phyloP scores from a whole-genome alignment of 30 jellyfish, hydroid and myxozoan genomes.

The Aurelia aurita complex sp. Pacific region DNA sequence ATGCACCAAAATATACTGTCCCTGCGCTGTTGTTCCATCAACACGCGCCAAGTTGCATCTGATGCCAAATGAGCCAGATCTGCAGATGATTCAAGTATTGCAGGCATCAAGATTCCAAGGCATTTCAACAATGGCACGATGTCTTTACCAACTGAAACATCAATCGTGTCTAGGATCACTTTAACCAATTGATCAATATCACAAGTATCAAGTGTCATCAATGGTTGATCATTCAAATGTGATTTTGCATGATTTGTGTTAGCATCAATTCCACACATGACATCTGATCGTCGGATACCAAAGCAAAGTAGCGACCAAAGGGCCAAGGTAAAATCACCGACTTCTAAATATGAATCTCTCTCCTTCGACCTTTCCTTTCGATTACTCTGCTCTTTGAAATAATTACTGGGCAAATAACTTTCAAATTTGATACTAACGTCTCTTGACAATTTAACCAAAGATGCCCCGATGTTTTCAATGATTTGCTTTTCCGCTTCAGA shows the following conservation, averaged over 20 bases:
- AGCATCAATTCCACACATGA: not conserved
- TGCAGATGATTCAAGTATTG: not conserved
- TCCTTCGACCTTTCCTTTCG: not conserved
- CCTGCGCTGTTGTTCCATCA: conserved; percentile 63
- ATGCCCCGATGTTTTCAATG: not conserved
- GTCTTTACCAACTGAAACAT: conserved; percentile 62
- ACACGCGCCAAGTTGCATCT: conserved; percentile 54
- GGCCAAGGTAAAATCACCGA: conserved; percentile 1
- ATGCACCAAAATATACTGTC: conserved; percentile 77
- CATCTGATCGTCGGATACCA: not conserved
- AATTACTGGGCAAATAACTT: not conserved
- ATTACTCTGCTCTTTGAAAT: not conserved
- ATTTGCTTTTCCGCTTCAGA: not conserved
- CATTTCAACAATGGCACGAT: conserved; percentile 61
- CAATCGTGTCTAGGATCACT: conserved; percentile 21
- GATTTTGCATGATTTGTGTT: not conserved
- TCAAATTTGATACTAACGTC: not conserved
- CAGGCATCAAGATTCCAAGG: conserved; percentile 40
- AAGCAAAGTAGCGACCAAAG: not conserved
- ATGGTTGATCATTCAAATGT: not conserved
- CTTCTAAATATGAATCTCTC: not conserved
- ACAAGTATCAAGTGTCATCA: conserved; percentile 20
- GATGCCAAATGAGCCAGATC: conserved; percentile 29
- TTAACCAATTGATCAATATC: not conserved
- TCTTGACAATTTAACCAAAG: not conserved